Evolutionary conservation across 1,140 invertebrate genomes (phyloP), one percentile per base, ranked within the genome.

Genomic region (Drosophila ambigua): DNA sequence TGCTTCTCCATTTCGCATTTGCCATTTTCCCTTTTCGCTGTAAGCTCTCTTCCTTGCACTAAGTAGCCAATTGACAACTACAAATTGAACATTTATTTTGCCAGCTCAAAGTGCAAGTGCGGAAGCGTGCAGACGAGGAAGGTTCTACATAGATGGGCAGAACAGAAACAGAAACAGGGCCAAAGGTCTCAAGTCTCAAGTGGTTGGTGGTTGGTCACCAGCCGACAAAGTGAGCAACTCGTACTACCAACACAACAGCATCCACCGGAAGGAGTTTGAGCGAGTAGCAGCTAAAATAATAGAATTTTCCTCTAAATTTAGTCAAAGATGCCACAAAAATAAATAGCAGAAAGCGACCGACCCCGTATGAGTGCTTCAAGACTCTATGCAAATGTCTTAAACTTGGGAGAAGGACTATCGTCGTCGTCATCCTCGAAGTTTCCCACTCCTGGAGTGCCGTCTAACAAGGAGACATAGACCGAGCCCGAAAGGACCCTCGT

Each of bases 231-330:
- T 69, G 74, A 64, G 39, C 60, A 57, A 55, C 23, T 52, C 52
- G 20, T 62, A 50, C 26, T 28, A 28, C 7, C 26, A 28, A 28
- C 26, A 28, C 26, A 7, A 28, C 6, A 28, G 2, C 26, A 7
- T 6, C 35, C 5, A 11, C 4, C 46, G 69, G 75, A 57, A 74
- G 68, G 66, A 61, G 52, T 64, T 71, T 31, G 51, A 80, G 73
- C 35, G 35, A 39, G 35, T 4, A 39, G 35, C 79, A 61, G 75
- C 81, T 85, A 87, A 82, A 78, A 85, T 87, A 85, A 85, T 85
- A 85, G 71, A 88, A 87, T 87, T 87, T 87, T 88, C 71, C 78
- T 66, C 74, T 82, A 87, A 82, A 87, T 87, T 88, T 87, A 54
- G 63, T 66, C 59, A 66, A 79, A 79, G 72, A 67, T 65, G 80